Percentiles rank a stretch among this genome's conserved stretches.
Evolutionary conservation across 2,797 vertebrate genomes (phyloP).

Genomic region (Periophthalmus magnuspinnatus): DNA sequence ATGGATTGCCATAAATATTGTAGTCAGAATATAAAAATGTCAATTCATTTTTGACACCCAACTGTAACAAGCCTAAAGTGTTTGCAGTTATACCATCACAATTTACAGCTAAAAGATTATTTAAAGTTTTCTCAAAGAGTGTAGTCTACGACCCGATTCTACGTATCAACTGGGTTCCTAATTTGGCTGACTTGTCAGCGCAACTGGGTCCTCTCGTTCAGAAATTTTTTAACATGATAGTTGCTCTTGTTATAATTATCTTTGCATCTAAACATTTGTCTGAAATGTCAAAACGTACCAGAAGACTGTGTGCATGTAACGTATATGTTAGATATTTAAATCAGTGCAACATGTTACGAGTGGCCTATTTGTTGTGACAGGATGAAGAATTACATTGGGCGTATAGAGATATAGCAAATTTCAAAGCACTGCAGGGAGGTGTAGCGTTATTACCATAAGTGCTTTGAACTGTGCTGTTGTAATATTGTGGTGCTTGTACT

Average conservation of each 20-base stretch:
- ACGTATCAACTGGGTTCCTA: slow-evolving; percentile 17
- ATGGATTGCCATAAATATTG: too few relatives aligned
- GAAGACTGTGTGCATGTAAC: background rate
- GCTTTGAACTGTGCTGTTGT: slow-evolving; percentile 28
- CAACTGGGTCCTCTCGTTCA: slow-evolving; percentile 19
- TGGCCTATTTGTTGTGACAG: slow-evolving; percentile 35
- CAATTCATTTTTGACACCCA: background rate
- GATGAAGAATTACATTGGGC: slow-evolving; percentile 31
- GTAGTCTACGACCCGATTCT: slow-evolving; percentile 12
- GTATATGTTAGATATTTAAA: slow-evolving; percentile 9
- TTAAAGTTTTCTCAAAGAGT: slow-evolving; percentile 33
- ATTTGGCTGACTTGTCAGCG: slow-evolving; percentile 33
- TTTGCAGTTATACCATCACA: slow-evolving; percentile 30
- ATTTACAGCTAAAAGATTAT: slow-evolving; percentile 32
- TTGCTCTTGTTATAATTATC: slow-evolving; percentile 8
- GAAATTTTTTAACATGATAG: slow-evolving; percentile 5
- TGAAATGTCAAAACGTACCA: slow-evolving; percentile 5
- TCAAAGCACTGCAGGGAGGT: slow-evolving; percentile 35
- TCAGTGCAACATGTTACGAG: slow-evolving; percentile 10
- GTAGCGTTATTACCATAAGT: slow-evolving; percentile 41
- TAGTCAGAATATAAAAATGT: too few relatives aligned
- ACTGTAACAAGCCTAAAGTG: slow-evolving; percentile 19
- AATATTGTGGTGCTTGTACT: slow-evolving; percentile 30
- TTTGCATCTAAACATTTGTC: slow-evolving; percentile 9
- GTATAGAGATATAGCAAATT: slow-evolving; percentile 32